A percentile compares a stretch with the other conserved stretches of the same genome.
phyloP scores from a whole-genome alignment of 1,140 invertebrate species.

The Sarcophaga bullata region DNA sequence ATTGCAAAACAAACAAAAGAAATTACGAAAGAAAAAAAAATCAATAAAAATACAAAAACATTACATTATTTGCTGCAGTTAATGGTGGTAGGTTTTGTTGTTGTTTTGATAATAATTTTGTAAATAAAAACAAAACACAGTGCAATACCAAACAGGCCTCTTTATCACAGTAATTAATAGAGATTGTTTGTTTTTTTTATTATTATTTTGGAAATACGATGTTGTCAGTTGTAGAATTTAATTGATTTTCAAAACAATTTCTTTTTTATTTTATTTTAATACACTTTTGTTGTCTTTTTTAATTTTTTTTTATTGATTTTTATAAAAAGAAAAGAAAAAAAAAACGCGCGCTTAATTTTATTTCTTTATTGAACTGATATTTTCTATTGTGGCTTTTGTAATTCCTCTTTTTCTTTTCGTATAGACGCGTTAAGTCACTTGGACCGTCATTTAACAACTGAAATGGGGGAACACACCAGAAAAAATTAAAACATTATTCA shows the following conservation, averaged over 20 bases:
- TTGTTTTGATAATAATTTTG: too few relatives aligned
- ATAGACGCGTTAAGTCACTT: slow-evolving; percentile 34
- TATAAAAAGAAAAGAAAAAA: too few relatives aligned
- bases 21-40: too few relatives aligned
- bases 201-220: not conserved
- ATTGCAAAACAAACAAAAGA: too few relatives aligned
- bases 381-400: not conserved
- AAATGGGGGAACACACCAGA: not conserved
- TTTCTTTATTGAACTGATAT: not conserved
- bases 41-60: too few relatives aligned
- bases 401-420: not conserved
- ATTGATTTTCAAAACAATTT: not conserved
- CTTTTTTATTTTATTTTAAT: too few relatives aligned
- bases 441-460: slow-evolving; percentile 35
- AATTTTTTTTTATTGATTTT: not conserved
- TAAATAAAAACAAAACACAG: too few relatives aligned
- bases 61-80: too few relatives aligned
- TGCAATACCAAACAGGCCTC: too few relatives aligned
- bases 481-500: slow-evolving; percentile 13
- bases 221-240: not conserved
- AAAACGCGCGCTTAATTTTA: slow-evolving; percentile 1
- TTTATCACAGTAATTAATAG: not conserved
- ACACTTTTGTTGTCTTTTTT: too few relatives aligned
- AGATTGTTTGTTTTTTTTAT: not conserved
- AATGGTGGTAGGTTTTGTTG: too few relatives aligned